phyloP scores from a whole-genome alignment of 2,113 vertebrate species.

The Chloropsis cyanopogon region DNA sequence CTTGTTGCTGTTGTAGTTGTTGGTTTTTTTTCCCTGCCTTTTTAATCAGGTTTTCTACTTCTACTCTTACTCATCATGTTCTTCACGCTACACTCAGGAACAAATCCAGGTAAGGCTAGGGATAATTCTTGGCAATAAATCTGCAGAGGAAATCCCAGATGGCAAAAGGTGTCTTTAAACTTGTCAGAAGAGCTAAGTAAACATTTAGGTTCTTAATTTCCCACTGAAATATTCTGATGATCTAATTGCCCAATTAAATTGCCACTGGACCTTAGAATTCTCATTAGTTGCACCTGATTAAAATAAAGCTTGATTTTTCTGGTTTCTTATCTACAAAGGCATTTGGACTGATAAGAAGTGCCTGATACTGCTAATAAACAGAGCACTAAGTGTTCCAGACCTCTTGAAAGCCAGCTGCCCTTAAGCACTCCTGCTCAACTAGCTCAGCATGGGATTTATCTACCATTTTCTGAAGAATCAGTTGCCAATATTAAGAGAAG shows the following conservation, averaged over 20 bases:
- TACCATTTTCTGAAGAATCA: not conserved
- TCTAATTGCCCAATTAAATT: not conserved
- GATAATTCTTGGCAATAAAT: not conserved
- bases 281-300: not conserved
- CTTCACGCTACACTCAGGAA: not conserved
- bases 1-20: not conserved
- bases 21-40: not conserved
- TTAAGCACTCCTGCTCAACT: not conserved
- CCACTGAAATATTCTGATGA: not conserved
- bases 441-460: not conserved
- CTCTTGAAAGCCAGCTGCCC: not conserved
- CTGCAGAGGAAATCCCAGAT: not conserved
- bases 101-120: not conserved
- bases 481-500: not conserved
- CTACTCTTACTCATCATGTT: not conserved
- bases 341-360: not conserved
- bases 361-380: not conserved
- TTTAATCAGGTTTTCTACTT: not conserved
- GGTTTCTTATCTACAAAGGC: not conserved
- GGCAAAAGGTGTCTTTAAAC: not conserved
- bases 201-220: not conserved
- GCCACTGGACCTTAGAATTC: not conserved
- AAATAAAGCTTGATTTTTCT: not conserved
- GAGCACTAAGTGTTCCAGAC: not conserved
- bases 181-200: not conserved